Conservation (phyloP, 2,888 invertebrate genomes). For the Carcina quercana region DNA sequence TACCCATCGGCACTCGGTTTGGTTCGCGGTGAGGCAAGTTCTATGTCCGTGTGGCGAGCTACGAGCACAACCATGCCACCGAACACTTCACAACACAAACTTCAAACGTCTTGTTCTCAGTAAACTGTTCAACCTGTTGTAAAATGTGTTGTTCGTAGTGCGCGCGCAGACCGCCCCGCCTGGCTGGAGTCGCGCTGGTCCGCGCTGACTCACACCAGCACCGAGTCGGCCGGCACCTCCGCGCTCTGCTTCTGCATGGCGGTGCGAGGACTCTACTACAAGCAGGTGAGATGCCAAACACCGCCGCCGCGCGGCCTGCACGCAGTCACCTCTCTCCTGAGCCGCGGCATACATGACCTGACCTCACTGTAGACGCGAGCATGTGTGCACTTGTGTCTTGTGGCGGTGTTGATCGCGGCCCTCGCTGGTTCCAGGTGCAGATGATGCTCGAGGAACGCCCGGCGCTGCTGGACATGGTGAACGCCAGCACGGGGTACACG, state of each 20-base stretch:
- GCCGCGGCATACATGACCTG: no score
- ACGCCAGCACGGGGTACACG: conserved; percentile 58
- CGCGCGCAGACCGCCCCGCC: not conserved
- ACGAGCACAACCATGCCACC: no score
- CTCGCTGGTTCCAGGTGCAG: conserved; percentile 35
- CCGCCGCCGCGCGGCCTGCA: no score
- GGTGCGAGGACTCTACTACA: conserved; percentile 52
- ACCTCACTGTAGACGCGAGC: no score
- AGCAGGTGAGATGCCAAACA: no score
- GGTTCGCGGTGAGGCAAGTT: no score
- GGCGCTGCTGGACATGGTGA: conserved; percentile 54
- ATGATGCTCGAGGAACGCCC: conserved; percentile 61
- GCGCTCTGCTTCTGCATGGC: conserved; percentile 61
- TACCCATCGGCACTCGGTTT: no score
- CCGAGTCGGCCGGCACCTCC: conserved; percentile 49
- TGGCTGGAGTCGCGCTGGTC: conserved; percentile 54
- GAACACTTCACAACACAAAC: no score
- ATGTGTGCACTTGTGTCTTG: not conserved
- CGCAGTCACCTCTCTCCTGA: no score
- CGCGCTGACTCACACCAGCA: conserved; percentile 45
- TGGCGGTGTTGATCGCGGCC: not conserved
- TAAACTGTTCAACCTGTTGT: no score
- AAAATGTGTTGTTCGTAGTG: not conserved
- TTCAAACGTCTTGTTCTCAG: no score
- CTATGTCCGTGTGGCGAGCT: no score